Evolutionary conservation across 1,140 invertebrate species (phyloP).

Genomic region (Procambarus clarkii): DNA sequence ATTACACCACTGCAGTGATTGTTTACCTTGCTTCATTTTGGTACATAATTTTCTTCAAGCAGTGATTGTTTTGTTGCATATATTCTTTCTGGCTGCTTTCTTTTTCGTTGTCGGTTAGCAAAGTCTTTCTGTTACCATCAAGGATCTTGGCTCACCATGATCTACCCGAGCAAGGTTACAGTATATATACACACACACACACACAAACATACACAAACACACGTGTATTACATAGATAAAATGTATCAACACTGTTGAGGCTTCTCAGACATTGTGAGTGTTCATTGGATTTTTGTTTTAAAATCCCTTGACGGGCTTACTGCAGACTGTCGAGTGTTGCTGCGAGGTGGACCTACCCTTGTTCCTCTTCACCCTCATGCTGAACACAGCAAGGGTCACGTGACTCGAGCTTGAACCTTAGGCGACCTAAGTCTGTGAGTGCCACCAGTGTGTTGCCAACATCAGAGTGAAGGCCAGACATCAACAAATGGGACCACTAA

Average conservation of each 20-base stretch:
- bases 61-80: too few species aligned
- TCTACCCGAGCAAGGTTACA: background rate
- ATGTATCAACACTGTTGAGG: conserved; percentile 15
- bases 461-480: conserved; percentile 20
- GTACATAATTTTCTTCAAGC: too few species aligned
- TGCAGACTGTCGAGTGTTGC: conserved; percentile 51
- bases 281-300: conserved; percentile 15
- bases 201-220: too few species aligned
- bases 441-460: conserved; percentile 23
- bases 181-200: background rate
- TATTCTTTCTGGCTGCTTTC: too few species aligned
- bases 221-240: too few species aligned
- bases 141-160: too few species aligned
- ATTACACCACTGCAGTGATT: too few species aligned
- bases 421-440: conserved; percentile 44
- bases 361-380: conserved; percentile 29
- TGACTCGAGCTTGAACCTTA: conserved; percentile 39
- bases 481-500: conserved; percentile 34
- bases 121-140: too few species aligned
- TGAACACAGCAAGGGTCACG: conserved; percentile 44
- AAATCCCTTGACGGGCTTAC: conserved; percentile 21
- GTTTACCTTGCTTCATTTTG: too few species aligned
- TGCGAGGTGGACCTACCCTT: conserved; percentile 42
- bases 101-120: too few species aligned
- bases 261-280: background rate